Conservation (phyloP, 2,888 invertebrate genomes). For the Carpatolechia fugitivella region DNA sequence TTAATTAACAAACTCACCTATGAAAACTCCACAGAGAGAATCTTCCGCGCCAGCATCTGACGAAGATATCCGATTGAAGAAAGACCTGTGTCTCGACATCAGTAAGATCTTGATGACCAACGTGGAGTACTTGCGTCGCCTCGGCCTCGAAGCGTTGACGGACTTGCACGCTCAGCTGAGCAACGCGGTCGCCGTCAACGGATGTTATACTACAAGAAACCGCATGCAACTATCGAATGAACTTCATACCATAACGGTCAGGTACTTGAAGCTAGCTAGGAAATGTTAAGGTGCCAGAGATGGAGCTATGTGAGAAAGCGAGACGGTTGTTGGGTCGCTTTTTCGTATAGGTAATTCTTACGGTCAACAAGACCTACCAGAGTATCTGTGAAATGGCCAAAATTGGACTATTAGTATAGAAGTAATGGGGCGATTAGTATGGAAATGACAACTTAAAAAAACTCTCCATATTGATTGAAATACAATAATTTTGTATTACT, state of each 20-base stretch:
- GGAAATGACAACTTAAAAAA: too few species aligned
- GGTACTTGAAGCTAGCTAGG: not conserved
- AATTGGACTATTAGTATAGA: too few species aligned
- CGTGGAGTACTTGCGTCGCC: not conserved
- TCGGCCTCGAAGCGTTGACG: not conserved
- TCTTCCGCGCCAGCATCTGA: not conserved
- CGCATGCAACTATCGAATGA: not conserved
- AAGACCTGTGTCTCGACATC: not conserved
- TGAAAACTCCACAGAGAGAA: not conserved
- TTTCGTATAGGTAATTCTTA: too few species aligned
- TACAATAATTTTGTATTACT: too few species aligned
- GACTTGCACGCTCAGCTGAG: not conserved
- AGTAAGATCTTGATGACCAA: not conserved
- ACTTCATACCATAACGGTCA: not conserved
- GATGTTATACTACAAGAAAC: not conserved
- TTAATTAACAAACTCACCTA: too few species aligned
- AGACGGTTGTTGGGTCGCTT: too few species aligned
- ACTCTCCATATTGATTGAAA: too few species aligned
- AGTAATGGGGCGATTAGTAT: too few species aligned
- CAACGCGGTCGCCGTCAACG: not conserved
- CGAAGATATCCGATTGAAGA: not conserved
- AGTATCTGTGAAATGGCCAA: too few species aligned
- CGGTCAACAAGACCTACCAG: too few species aligned
- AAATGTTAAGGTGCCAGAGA: too few species aligned
- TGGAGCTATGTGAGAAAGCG: too few species aligned